A percentile compares a stretch with the other conserved stretches of the same genome.
Evolutionary conservation across 2,113 vertebrate genomes (phyloP).

Genomic region (Hucho hucho): DNA sequence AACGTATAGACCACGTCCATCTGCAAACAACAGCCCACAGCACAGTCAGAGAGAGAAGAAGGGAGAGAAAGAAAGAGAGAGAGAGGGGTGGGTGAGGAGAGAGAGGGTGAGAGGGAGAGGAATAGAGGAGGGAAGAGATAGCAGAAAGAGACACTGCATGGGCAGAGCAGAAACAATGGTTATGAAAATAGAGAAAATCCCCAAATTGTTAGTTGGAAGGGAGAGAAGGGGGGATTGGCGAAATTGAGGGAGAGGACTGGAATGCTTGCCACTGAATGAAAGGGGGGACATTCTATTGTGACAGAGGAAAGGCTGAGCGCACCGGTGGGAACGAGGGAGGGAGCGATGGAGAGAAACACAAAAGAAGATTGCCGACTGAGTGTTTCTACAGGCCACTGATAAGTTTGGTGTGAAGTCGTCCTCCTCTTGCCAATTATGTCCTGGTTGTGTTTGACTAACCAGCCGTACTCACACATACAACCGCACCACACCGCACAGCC

Average conservation of each 20-base stretch:
- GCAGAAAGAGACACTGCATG: neutral
- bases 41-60: neutral
- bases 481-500: slow-evolving; percentile 37
- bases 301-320: slow-evolving; percentile 21
- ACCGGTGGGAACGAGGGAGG: neutral
- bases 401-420: slow-evolving; percentile 54
- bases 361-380: slow-evolving; percentile 23
- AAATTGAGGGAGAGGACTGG: neutral
- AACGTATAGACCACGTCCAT: slow-evolving; percentile 99
- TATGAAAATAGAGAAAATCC: slow-evolving; percentile 19
- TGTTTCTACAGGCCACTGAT: slow-evolving; percentile 53
- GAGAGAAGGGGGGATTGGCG: neutral
- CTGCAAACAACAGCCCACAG: slow-evolving; percentile 65
- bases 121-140: neutral
- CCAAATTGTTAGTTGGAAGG: slow-evolving; percentile 17
- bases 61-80: neutral
- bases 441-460: slow-evolving; percentile 63
- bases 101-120: neutral
- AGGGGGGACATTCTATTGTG: slow-evolving; percentile 27
- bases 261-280: slow-evolving; percentile 22
- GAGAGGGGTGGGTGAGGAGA: neutral
- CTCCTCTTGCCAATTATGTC: slow-evolving; percentile 68
- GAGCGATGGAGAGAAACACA: slow-evolving; percentile 17
- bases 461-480: slow-evolving; percentile 56
- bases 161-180: slow-evolving; percentile 12